phyloP scores from a whole-genome alignment of 2,888 invertebrate species.

The Biston stratarius region DNA sequence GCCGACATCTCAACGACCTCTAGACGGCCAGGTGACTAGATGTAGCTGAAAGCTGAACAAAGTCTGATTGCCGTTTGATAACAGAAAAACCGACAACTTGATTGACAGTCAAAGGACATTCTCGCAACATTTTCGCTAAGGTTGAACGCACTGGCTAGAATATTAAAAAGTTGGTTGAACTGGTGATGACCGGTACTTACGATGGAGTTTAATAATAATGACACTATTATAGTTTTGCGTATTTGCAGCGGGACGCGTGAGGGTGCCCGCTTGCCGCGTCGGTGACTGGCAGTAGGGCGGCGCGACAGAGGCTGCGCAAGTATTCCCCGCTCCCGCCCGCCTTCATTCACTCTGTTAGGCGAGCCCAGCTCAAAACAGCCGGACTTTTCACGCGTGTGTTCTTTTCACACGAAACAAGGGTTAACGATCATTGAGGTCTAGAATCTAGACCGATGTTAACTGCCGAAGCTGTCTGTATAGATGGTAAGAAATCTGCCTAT shows the following conservation, averaged over 20 bases:
- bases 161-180: conserved; percentile 13
- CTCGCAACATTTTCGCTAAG: conserved; percentile 63
- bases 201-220: conserved; percentile 64
- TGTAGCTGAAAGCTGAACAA: conserved; percentile 52
- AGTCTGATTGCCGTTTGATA: conserved; percentile 66
- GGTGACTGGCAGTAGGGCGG: conserved; percentile 73
- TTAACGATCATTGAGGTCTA: not conserved
- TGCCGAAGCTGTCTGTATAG: not conserved
- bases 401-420: conserved; percentile 70
- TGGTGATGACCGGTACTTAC: conserved; percentile 65
- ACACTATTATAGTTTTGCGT: conserved; percentile 67
- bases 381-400: conserved; percentile 81
- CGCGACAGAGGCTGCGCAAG: conserved; percentile 81
- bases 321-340: conserved; percentile 68
- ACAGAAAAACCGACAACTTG: conserved; percentile 56
- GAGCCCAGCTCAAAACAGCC: conserved; percentile 78
- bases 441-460: not conserved
- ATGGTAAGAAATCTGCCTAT: no score
- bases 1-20: conserved; percentile 69
- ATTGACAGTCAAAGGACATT: conserved; percentile 48
- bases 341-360: conserved; percentile 79
- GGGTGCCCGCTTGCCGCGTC: conserved; percentile 72
- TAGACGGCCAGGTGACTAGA: conserved; percentile 76
- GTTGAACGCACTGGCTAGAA: conserved; percentile 50
- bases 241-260: conserved; percentile 66